phyloP scores from a whole-genome alignment of 30 jellyfish, hydroid and myxozoan genomes.

The Calvadosia cruxmelitensis region DNA sequence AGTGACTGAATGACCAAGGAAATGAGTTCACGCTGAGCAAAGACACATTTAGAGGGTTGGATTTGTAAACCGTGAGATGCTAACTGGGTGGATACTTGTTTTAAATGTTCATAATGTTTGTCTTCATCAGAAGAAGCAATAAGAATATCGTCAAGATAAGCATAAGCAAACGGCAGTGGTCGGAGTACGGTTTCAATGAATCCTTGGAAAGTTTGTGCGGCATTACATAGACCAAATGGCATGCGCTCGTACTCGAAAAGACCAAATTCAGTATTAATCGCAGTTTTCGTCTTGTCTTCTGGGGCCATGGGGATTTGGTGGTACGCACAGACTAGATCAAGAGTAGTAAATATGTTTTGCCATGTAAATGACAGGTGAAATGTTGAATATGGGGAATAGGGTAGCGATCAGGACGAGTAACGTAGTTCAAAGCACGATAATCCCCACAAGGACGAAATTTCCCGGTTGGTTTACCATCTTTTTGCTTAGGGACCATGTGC shows the following conservation, averaged over 20 bases:
- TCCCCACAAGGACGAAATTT: slow-evolving; percentile 45
- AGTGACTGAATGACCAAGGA: slow-evolving; percentile 33
- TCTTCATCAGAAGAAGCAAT: slow-evolving; percentile 11
- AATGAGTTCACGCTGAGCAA: slow-evolving; percentile 7
- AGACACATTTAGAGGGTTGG: slow-evolving; percentile 21
- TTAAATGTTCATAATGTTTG: slow-evolving; percentile 22
- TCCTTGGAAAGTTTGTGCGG: slow-evolving; percentile 43
- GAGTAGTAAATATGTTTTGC: slow-evolving; percentile 7
- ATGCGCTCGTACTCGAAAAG: slow-evolving; percentile 22
- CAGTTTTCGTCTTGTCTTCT: slow-evolving; percentile 34
- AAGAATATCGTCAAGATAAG: slow-evolving; percentile 33
- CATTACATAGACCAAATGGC: slow-evolving; percentile 45
- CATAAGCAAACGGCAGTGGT: slow-evolving; percentile 24
- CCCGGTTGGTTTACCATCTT: no score
- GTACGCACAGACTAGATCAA: slow-evolving; percentile 1
- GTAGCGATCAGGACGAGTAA: slow-evolving; percentile 26
- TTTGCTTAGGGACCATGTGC: no score
- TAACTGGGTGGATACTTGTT: slow-evolving; percentile 10
- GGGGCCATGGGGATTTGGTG: slow-evolving; percentile 15
- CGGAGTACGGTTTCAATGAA: slow-evolving; percentile 26
- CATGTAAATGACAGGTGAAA: slow-evolving; percentile 20
- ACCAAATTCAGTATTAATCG: slow-evolving; percentile 38
- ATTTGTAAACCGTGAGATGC: slow-evolving; percentile 8
- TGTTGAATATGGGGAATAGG: slow-evolving; percentile 46
- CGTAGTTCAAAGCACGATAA: slow-evolving; percentile 21